These are phyloP conservation scores for Drosophila yooni DNA, from an alignment of 2,888 invertebrate genomes.

Conservation along the genomic window DNA sequence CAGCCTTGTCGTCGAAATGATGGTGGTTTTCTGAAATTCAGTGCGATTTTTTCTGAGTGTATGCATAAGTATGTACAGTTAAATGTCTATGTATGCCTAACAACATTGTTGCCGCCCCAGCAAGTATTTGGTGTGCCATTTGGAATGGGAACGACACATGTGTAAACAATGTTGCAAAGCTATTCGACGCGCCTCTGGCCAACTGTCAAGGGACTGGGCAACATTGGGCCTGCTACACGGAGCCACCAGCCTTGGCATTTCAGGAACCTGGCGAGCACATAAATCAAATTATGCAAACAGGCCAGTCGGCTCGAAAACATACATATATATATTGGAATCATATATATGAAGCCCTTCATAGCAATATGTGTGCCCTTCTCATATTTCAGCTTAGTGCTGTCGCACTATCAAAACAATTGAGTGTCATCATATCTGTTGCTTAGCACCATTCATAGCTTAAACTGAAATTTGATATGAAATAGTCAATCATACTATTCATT, in stretches of 20 bases:
- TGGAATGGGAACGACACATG: slow-evolving; percentile 31
- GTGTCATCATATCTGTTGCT: not conserved
- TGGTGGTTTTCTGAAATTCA: not conserved
- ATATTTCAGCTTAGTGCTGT: not conserved
- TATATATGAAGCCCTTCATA: not conserved
- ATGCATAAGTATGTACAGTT: not conserved
- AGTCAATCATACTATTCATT: not conserved
- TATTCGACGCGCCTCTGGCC: slow-evolving; percentile 18
- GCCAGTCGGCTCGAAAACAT: not conserved
- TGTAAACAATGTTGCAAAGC: slow-evolving; percentile 33
- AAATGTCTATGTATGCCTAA: not conserved
- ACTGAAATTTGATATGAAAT: not conserved
- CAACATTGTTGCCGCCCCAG: not conserved
- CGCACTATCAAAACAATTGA: not conserved
- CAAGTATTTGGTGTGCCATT: slow-evolving; percentile 22
- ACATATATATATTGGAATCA: too few relatives aligned
- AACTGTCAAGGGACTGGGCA: slow-evolving; percentile 2
- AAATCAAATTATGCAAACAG: slow-evolving; percentile 2
- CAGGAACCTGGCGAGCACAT: not conserved
- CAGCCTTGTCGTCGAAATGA: too few relatives aligned
- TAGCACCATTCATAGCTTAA: not conserved
- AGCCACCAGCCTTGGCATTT: not conserved
- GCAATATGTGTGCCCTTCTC: not conserved
- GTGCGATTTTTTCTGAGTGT: not conserved
- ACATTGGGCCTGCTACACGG: not conserved